Conservation (phyloP, 2,113 vertebrate genomes). For the Herpailurus yagouaroundi region DNA sequence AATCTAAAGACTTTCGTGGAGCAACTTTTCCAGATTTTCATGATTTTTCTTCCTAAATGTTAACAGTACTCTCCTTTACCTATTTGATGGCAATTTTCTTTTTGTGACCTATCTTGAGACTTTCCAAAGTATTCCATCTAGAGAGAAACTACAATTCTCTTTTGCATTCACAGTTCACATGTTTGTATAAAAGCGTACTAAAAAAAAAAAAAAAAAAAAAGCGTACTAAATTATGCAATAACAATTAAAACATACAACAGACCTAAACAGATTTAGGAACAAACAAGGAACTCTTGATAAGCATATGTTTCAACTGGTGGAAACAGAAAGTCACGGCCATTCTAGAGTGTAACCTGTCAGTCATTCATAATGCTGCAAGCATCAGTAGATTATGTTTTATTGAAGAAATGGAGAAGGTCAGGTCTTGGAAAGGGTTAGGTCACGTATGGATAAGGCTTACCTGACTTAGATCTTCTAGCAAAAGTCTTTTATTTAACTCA, state of each 20-base stretch:
- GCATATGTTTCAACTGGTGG: not conserved
- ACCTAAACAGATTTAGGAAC: not conserved
- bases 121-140: not conserved
- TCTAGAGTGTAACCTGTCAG: not conserved
- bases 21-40: not conserved
- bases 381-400: not conserved
- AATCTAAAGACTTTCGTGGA: not conserved
- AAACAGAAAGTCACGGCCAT: not conserved
- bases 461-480: not conserved
- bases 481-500: not conserved
- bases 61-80: not conserved
- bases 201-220: not conserved
- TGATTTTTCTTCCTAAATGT: not conserved
- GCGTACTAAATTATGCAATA: not conserved
- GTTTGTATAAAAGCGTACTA: not conserved
- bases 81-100: not conserved
- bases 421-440: not conserved
- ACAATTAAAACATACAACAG: not conserved
- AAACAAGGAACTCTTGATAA: not conserved
- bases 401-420: not conserved
- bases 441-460: not conserved
- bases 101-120: not conserved
- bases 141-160: not conserved
- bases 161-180: not conserved
- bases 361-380: not conserved